These are phyloP conservation scores for Leptobrachium leishanense DNA, from an alignment of 2,113 vertebrate genomes.

Conservation along the genomic window DNA sequence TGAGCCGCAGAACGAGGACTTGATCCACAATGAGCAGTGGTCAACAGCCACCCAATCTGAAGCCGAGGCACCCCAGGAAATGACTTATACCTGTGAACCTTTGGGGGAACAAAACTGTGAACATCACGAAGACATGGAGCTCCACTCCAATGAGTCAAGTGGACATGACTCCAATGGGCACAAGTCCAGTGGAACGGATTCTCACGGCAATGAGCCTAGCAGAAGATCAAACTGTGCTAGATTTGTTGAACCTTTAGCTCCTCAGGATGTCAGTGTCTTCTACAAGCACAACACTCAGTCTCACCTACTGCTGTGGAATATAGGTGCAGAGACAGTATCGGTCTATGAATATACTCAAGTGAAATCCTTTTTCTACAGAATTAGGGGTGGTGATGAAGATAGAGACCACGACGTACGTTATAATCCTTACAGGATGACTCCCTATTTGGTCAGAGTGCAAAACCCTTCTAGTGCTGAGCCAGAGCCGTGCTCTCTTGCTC, in stretches of 20 bases:
- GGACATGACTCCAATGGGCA: slow-evolving; percentile 16
- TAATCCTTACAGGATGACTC: slow-evolving; percentile 79
- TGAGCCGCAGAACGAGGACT: background rate
- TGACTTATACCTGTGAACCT: background rate
- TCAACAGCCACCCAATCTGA: background rate
- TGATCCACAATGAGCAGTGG: background rate
- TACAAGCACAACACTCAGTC: slow-evolving; percentile 76
- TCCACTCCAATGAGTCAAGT: slow-evolving; percentile 23
- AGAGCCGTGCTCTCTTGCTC: slow-evolving; percentile 78
- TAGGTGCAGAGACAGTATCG: slow-evolving; percentile 60
- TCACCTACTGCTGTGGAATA: slow-evolving; percentile 80
- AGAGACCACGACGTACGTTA: slow-evolving; percentile 69
- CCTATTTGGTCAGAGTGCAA: slow-evolving; percentile 74
- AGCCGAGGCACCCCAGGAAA: slow-evolving; percentile 6
- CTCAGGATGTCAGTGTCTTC: slow-evolving; percentile 84
- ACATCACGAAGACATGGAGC: slow-evolving; percentile 55
- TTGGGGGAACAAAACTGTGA: background rate
- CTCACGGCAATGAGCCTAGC: background rate
- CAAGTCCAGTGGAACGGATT: background rate
- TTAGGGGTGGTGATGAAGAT: slow-evolving; percentile 80
- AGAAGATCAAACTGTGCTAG: slow-evolving; percentile 56
- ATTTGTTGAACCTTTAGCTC: slow-evolving; percentile 84
- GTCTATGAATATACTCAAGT: slow-evolving; percentile 74
- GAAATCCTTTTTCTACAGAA: slow-evolving; percentile 91
- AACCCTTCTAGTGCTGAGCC: slow-evolving; percentile 57